Conservation (phyloP, 92 coral and sea anemone genomes). For the Muricea muricata region DNA sequence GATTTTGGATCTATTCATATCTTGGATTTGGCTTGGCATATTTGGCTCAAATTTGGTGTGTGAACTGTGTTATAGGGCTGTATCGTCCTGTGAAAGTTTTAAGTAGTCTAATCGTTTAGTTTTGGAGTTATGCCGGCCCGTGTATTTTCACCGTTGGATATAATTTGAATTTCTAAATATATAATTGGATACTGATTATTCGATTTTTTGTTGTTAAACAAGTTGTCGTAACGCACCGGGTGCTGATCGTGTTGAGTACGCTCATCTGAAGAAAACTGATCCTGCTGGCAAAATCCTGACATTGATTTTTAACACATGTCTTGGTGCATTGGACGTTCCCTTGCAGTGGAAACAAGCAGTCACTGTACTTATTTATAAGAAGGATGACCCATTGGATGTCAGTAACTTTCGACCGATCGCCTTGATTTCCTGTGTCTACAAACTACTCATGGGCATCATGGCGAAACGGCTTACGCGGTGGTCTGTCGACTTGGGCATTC, state of each 20-base stretch:
- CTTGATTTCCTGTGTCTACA: conserved; percentile 39
- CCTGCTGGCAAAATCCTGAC: neutral
- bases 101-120: no score
- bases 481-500: conserved; percentile 28
- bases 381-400: neutral
- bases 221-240: conserved; percentile 29
- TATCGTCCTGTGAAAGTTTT: no score
- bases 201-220: no score
- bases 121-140: no score
- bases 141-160: no score
- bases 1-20: no score
- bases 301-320: conserved; percentile 18
- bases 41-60: no score
- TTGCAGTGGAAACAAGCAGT: conserved; percentile 31
- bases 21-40: no score
- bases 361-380: conserved; percentile 36
- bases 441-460: conserved; percentile 35
- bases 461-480: conserved; percentile 26
- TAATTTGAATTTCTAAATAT: no score
- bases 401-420: conserved; percentile 47
- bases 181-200: no score
- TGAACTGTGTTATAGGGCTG: no score
- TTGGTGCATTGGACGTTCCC: neutral
- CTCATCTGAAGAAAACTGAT: conserved; percentile 13
- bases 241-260: conserved; percentile 21